Evolutionary conservation across 2,888 invertebrate genomes (phyloP), one percentile per base, ranked within the genome.

Genomic region (Dinocampus coccinellae): DNA sequence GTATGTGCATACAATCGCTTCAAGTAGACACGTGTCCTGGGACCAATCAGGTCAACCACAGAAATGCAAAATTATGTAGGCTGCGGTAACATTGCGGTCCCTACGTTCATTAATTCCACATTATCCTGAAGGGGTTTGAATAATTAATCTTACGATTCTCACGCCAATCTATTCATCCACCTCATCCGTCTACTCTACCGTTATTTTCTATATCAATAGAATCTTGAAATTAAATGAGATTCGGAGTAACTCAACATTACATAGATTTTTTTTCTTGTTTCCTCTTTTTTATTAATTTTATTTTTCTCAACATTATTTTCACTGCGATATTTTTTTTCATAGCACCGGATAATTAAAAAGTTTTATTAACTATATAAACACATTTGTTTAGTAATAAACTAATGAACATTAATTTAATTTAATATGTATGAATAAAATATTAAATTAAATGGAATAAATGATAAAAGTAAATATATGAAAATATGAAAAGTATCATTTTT

Each of bases 21-120:
- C n/a, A n/a, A n/a, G n/a, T 3, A 62, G 20, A 69, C 72, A 76
- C 64, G 77, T 62, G 68, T 69, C 63, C 68, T 57, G 63, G 68
- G 67, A 72, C 68, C 66, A 77, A 73, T 76, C 52, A 73, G 72
- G 76, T 69, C 76, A 75, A 77, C 79, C 79, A 66, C 80, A 73
- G 77, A 81, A 81, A 75, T 79, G 78, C 76, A 75, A 81, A 82
- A 83, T 82, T 82, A 84, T 83, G 81, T 81, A 81, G 81, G 80
- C 74, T 76, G 80, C 72, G 80, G 81, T 81, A 77, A 75, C 77
- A 82, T 81, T 82, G 83, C 77, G 79, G 81, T 73, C 71, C 9
- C 75, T 72, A 75, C 78, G 78, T 81, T 82, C 82, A 84, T 85
- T 85, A 84, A 83, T 81, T 84, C 79, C 78, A 78, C 78, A 80